Percentiles rank a stretch among this genome's conserved stretches.
Conservation (phyloP, 2,888 invertebrate genomes). For the Arctia plantaginis region DNA sequence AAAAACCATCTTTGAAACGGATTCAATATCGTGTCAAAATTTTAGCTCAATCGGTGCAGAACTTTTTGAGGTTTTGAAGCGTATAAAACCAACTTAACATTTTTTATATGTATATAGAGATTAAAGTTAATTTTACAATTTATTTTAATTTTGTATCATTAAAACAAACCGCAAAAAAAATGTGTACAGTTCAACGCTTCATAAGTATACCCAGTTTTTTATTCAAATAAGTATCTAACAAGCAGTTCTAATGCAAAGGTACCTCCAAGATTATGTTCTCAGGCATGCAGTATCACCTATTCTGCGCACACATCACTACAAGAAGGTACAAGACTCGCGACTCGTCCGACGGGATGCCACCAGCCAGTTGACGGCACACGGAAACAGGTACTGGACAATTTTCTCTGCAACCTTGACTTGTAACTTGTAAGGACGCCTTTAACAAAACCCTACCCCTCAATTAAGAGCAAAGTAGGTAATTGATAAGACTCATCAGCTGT, state of each 20-base stretch:
- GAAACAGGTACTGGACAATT: slow-evolving; percentile 52
- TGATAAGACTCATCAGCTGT: neutral
- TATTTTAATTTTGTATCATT: no score
- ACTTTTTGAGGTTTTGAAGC: no score
- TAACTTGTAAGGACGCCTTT: slow-evolving; percentile 34
- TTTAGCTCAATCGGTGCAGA: no score
- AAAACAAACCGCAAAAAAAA: neutral
- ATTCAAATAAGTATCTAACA: neutral
- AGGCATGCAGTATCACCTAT: slow-evolving; percentile 15
- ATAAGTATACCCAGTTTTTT: neutral
- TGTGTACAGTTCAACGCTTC: neutral
- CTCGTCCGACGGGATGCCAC: slow-evolving; percentile 48
- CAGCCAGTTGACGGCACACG: slow-evolving; percentile 27
- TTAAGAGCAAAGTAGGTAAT: neutral
- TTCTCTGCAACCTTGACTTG: slow-evolving; percentile 39
- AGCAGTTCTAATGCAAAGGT: neutral
- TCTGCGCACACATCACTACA: slow-evolving; percentile 12
- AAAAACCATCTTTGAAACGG: no score
- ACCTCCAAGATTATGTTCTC: neutral
- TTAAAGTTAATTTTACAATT: no score
- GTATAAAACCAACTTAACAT: no score
- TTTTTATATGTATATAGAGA: no score
- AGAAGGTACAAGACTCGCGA: slow-evolving; percentile 12
- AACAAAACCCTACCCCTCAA: slow-evolving; percentile 1
- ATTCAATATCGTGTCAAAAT: no score